Base-by-base conservation (phyloP, 2,797 vertebrate species). In the Hippopotamyrus pictus region DNA sequence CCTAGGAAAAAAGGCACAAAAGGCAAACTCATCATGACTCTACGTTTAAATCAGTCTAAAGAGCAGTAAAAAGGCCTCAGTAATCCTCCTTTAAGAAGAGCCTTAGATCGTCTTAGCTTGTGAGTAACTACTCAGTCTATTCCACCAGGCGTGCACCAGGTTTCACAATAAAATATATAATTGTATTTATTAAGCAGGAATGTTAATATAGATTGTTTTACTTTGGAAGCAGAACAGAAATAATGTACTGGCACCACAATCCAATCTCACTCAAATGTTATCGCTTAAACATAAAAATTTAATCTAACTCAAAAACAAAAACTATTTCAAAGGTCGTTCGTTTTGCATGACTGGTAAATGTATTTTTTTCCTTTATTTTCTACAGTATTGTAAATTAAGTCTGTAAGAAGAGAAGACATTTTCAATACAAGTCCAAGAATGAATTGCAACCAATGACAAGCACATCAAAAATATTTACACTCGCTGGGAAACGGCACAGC, bases 1-100 rank as follows among this genome's bases (percentile, higher is more conserved):
- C 54, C 22, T 62, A 51, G 41, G 85, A 85, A 89, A 87, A 89
- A 84, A 84, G 11, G 41, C 44, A 87, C 85, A n/a, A 76, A 89
- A 76, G 8, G 19, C 44, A 19, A 57, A 50, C 2, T 69, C 22
- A 29, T 7, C n/a, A 37, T 73, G 59, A 51, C 46, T 17, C 22
- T 62, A 50, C n/a, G 12, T 46, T 12, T 50, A 59, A 19, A 54
- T 29, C 51, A 84, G 19, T 6, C 37, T 53, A 41, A 88, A 33
- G 59, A 50, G 5, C 50, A 37, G 41, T 22, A 7, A 62, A 62
- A 84, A 12, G 54, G 4, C 76, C 44, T 44, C 73, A 29, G 17
- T 84, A 84, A 84, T 46, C 82, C 82, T 46, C 46, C 19, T 25
- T 44, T 79, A 79, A 48, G 8, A 46, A 29, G 44, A 89, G 41